Conservation (phyloP, 2,888 invertebrate species). For the Neoaliturus tenellus region DNA sequence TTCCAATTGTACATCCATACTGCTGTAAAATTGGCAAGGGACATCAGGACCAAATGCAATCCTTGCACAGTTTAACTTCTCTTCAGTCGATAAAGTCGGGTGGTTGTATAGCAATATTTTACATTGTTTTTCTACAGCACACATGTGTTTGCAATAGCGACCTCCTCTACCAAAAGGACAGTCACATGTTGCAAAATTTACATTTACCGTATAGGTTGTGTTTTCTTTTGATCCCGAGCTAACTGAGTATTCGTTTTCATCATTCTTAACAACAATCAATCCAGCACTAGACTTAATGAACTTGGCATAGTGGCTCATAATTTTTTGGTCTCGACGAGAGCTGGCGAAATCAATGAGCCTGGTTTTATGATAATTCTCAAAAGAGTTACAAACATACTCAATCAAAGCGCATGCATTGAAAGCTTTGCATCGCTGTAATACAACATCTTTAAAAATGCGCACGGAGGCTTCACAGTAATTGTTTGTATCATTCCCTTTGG, state of each 20-base stretch:
- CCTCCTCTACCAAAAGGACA: slow-evolving; percentile 27
- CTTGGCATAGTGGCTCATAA: slow-evolving; percentile 42
- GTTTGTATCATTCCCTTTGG: slow-evolving; percentile 33
- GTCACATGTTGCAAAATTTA: slow-evolving; percentile 34
- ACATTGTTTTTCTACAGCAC: slow-evolving; percentile 30
- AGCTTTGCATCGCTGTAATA: slow-evolving; percentile 33
- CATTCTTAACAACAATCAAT: slow-evolving; percentile 31
- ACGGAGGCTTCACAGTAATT: slow-evolving; percentile 42
- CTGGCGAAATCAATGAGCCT: slow-evolving; percentile 27
- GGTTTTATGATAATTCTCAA: slow-evolving; percentile 27
- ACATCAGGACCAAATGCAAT: no score
- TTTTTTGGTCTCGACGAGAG: slow-evolving; percentile 24
- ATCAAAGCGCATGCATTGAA: slow-evolving; percentile 47
- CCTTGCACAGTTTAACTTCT: slow-evolving; percentile 30
- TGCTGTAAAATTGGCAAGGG: no score
- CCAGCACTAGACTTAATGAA: slow-evolving; percentile 22
- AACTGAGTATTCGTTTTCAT: slow-evolving; percentile 13
- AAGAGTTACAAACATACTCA: slow-evolving; percentile 42
- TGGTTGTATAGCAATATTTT: slow-evolving; percentile 22
- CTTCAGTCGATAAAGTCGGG: slow-evolving; percentile 11
- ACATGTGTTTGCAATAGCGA: slow-evolving; percentile 37
- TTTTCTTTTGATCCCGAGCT: slow-evolving; percentile 40
- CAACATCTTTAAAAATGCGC: slow-evolving; percentile 37
- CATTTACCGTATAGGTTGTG: slow-evolving; percentile 11
- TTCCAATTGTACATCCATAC: no score